Evolutionary conservation across 2,113 vertebrate genomes (phyloP).

Genomic region (Nannospalax galili): DNA sequence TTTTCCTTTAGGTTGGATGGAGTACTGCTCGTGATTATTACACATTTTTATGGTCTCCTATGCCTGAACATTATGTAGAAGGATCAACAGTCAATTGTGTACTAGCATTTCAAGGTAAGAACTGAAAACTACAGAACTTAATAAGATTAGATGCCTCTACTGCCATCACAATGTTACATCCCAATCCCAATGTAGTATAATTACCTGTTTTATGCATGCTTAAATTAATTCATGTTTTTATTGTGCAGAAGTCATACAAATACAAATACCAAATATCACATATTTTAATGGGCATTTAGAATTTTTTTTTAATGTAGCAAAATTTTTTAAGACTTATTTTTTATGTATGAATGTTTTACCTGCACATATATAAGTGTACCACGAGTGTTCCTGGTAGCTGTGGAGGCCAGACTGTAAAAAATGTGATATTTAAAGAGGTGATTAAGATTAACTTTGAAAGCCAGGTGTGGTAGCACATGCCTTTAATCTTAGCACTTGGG

Average conservation of each 20-base stretch:
- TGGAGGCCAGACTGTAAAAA: not conserved
- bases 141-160: conserved; percentile 42
- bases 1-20: conserved; percentile 95
- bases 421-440: conserved; percentile 15
- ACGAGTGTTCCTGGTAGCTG: not conserved
- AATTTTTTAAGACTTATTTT: not conserved
- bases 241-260: conserved; percentile 39
- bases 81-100: conserved; percentile 95
- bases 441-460: not conserved
- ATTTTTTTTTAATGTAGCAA: not conserved
- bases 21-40: conserved; percentile 99
- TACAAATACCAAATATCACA: not conserved
- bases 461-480: too few species aligned
- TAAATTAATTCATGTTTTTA: conserved; percentile 1
- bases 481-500: too few species aligned
- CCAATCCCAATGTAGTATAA: not conserved
- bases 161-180: conserved; percentile 22
- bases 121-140: conserved; percentile 7
- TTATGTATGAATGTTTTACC: not conserved
- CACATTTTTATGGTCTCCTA: conserved; percentile 98
- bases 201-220: not conserved
- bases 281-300: conserved; percentile 14
- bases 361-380: not conserved
- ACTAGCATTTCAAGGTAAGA: conserved; percentile 96
- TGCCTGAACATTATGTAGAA: conserved; percentile 94